Base-by-base conservation (phyloP, 2,797 vertebrate genomes). In the Picus viridis region DNA sequence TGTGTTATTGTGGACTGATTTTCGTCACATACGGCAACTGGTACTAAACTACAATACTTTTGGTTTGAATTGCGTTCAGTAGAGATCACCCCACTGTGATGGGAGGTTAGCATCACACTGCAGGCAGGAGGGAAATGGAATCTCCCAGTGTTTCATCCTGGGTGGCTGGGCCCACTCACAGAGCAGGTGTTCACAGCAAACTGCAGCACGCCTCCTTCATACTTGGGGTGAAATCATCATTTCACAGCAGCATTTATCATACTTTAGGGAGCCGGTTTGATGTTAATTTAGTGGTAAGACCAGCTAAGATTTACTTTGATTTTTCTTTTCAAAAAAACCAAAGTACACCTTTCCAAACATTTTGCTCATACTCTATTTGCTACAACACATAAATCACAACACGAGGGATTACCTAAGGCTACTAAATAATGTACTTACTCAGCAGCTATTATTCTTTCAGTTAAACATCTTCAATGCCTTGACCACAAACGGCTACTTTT, bases 371-470 rank as follows among this genome's bases (percentile, higher is more conserved):
- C 65, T 95, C 79, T 63, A 87, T 80, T 90, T 7, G 78, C 85
- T 93, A 96, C 68, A 89, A 94, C 92, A 95, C 23, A 59, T 62
- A 96, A 92, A 90, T 96, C 93, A 97, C 86, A 95, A 96, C 74
- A 94, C 14, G 27, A 93, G 82, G 91, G 94, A 94, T 94, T 96
- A 95, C 84, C 80, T 54, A 93, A 93, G 92, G 86, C 96, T 96
- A 95, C 56, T 76, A 81, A 94, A 94, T 63, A 80, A 41, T 51
- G 43, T 71, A 92, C 89, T 86, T 95, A 80, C 86, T 95, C 41
- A 80, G 88, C 73, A 96, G 95, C 93, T 92, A 94, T 92, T 95
- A 93, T 94, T 94, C 90, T 91, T 93, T 76, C 86, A 43, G n/a
- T 80, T 43, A 86, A 91, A 84, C 56, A 94, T 93, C 79, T 47